phyloP scores from a whole-genome alignment of 1,140 invertebrate species.

The Zaprionus kolodkinae region DNA sequence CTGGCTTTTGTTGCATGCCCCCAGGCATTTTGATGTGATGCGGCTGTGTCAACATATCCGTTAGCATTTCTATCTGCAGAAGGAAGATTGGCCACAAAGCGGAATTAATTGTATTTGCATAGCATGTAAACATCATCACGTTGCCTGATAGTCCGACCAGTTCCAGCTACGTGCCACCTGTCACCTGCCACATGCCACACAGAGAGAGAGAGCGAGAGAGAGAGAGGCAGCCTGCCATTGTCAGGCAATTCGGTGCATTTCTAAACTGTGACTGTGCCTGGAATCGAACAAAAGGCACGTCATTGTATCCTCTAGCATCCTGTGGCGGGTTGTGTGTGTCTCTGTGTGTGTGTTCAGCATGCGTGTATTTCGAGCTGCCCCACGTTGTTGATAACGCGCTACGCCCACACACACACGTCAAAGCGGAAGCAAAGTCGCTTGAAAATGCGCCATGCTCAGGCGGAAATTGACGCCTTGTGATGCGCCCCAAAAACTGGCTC shows the following conservation, averaged over 20 bases:
- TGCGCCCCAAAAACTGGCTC: constrained; percentile 1
- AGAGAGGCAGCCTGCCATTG: constrained; percentile 35
- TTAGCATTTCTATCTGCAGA: constrained; percentile 42
- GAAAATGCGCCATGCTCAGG: constrained; percentile 12
- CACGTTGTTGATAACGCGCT: constrained; percentile 73
- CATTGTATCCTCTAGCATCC: constrained; percentile 76
- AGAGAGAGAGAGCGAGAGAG: too few species aligned
- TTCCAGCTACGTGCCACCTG: background rate
- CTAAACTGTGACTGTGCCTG: constrained; percentile 30
- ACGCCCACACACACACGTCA: constrained; percentile 51
- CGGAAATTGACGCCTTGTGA: constrained; percentile 71
- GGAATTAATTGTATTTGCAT: constrained; percentile 82
- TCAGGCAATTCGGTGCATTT: constrained; percentile 36
- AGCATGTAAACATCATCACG: constrained; percentile 79
- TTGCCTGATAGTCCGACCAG: constrained; percentile 47
- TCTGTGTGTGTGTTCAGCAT: constrained; percentile 57
- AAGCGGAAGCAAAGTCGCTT: constrained; percentile 42
- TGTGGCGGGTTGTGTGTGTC: too few species aligned
- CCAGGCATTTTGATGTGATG: background rate
- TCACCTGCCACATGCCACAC: background rate
- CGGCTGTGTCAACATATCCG: constrained; percentile 66
- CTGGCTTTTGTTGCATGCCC: constrained; percentile 20
- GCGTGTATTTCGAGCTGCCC: constrained; percentile 58
- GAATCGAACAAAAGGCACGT: constrained; percentile 40
- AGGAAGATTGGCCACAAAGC: constrained; percentile 76